Conservation (phyloP, 2,113 vertebrate species). For the Scalopus aquaticus region DNA sequence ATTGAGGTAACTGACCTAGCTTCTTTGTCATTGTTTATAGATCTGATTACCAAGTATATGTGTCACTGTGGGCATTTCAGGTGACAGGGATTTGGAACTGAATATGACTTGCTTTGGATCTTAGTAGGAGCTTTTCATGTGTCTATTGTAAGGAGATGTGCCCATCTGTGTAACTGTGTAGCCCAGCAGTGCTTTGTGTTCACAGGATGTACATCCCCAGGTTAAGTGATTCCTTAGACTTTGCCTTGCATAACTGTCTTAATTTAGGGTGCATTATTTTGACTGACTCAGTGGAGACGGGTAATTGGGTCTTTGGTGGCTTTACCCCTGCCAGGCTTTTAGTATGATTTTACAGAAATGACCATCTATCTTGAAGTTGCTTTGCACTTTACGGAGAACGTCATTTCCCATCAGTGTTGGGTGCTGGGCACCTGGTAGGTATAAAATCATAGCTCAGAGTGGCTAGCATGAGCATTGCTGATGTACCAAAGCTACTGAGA, state of each 20-base stretch:
- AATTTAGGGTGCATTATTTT: not conserved
- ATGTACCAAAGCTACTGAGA: not conserved
- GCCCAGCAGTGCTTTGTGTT: not conserved
- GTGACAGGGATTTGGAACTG: not conserved
- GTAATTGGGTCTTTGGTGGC: not conserved
- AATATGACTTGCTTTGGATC: not conserved
- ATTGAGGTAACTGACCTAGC: constrained; percentile 91
- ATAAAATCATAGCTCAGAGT: not conserved
- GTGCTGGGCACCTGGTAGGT: not conserved
- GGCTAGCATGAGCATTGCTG: not conserved
- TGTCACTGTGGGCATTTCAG: not conserved
- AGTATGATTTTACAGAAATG: not conserved
- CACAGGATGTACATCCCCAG: not conserved
- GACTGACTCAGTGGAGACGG: not conserved
- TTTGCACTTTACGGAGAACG: not conserved
- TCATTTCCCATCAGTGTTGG: not conserved
- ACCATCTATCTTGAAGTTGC: not conserved
- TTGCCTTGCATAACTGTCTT: not conserved
- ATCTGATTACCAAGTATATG: not conserved
- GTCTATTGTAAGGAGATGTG: not conserved
- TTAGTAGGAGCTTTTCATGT: not conserved
- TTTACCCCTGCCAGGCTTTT: not conserved
- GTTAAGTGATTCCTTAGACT: not conserved
- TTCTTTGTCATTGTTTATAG: not conserved
- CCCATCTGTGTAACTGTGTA: not conserved